A percentile compares a stretch with the other conserved stretches of the same genome.
These are phyloP conservation scores for Hylaeus volcanicus DNA, from an alignment of 1,140 invertebrate species.

Conservation along the genomic window DNA sequence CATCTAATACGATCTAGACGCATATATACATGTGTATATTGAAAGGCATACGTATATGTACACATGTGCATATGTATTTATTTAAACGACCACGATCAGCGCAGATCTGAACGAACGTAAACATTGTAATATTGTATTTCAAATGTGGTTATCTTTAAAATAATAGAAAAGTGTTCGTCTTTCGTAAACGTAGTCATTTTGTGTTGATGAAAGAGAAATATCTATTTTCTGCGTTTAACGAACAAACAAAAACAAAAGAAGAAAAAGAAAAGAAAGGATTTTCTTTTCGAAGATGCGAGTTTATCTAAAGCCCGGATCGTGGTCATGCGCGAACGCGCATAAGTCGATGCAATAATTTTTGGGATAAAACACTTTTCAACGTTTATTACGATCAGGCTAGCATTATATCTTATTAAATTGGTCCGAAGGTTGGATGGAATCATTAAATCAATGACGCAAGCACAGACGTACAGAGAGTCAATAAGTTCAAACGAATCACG, in stretches of 20 bases:
- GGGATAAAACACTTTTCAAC: background rate
- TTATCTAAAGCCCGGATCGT: background rate
- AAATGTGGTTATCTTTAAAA: conserved; percentile 8
- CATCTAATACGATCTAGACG: conserved; percentile 3
- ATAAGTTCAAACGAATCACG: background rate
- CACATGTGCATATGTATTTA: conserved; percentile 2
- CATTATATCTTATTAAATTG: conserved; percentile 12
- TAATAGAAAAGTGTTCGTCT: conserved; percentile 28
- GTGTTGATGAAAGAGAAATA: background rate
- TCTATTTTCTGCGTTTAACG: background rate
- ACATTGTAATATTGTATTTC: conserved; percentile 8
- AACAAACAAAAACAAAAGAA: background rate
- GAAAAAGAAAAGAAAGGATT: background rate
- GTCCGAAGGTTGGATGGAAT: background rate
- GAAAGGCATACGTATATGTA: too few relatives aligned
- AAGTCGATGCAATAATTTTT: background rate
- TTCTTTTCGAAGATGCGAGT: background rate
- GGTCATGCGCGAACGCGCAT: background rate
- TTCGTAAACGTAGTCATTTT: conserved; percentile 19
- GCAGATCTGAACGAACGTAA: background rate
- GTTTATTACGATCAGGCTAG: background rate
- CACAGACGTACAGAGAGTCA: conserved; percentile 1
- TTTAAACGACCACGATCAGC: conserved; percentile 27
- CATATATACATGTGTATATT: background rate
- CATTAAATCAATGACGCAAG: conserved; percentile 8